Conservation (phyloP, 2,113 vertebrate species). For the Platichthys stellatus region DNA sequence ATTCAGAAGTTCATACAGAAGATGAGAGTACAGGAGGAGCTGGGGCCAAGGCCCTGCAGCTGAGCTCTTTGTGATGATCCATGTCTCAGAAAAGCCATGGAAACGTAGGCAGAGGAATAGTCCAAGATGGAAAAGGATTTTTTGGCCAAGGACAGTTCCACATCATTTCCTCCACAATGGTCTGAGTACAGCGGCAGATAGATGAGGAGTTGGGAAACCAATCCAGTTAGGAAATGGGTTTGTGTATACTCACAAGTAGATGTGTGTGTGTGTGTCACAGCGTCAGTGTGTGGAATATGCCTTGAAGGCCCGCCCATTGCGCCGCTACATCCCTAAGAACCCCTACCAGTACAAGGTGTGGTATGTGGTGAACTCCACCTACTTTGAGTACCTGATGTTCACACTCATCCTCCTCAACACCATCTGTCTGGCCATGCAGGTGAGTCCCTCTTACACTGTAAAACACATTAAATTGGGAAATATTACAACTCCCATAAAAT, state of each 20-base stretch:
- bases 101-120: slow-evolving; percentile 12
- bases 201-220: neutral
- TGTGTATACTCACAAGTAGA: slow-evolving; percentile 9
- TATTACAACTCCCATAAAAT: neutral
- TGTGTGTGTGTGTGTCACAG: slow-evolving; percentile 74
- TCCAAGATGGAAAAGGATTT: neutral
- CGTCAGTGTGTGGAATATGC: slow-evolving; percentile 99
- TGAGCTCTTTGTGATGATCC: slow-evolving; percentile 33
- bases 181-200: neutral
- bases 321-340: slow-evolving; percentile 98
- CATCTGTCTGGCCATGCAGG: slow-evolving; percentile 99
- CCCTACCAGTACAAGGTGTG: slow-evolving; percentile 99
- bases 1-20: slow-evolving; percentile 38
- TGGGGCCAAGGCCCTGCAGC: slow-evolving; percentile 15
- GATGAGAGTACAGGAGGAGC: slow-evolving; percentile 33
- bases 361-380: slow-evolving; percentile 99
- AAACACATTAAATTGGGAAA: neutral
- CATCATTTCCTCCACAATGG: neutral
- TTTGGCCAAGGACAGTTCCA: neutral
- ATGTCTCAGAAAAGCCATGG: slow-evolving; percentile 17
- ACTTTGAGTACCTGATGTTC: slow-evolving; percentile 99
- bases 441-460: slow-evolving; percentile 69
- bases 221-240: slow-evolving; percentile 4
- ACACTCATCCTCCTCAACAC: slow-evolving; percentile 98
- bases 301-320: slow-evolving; percentile 93